Evolutionary conservation across 1,140 invertebrate genomes (phyloP), one percentile per base, ranked within the genome.

Genomic region (Himalopsyche phryganea): DNA sequence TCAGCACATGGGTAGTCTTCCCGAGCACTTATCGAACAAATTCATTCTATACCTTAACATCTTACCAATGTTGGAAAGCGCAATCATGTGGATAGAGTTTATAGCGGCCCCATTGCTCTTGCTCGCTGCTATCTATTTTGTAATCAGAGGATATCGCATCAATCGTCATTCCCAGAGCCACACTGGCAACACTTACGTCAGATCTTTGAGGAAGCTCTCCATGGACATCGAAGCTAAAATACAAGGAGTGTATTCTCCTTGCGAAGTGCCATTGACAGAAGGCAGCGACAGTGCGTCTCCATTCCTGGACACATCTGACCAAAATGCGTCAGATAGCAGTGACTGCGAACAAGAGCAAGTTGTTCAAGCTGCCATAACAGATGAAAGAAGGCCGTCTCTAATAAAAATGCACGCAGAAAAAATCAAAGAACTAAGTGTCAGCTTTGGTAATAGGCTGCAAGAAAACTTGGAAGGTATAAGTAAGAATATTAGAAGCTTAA

Each of bases 11-110:
- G 76, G 82, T 53, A 71, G 77, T 6, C 71, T 92, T 2, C 85
- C 89, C 1, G 69, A 80, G 1, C 66, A 58, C 0, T 69, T 91
- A 65, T 76, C 80, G 20, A 71, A 75, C 3, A 81, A 81, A n/a
- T 90, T 92, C 68, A 80, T 81, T 60, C 67, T 91, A 0, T 90
- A 90, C 59, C 67, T 91, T 1, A 86, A 87, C 52, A 73, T 87
- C 1, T 65, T 88, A 5, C 88, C 89, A 2, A 55, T 81, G 0
- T 68, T 82, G 0, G 81, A 86, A 67, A 70, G 77, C 13, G 66
- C 78, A 0, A 67, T 78, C 0, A 83, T 81, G 65, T 89, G 87
- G 69, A 48, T 77, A 0, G 68, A 82, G 0, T 80, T 90, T 17
- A 15, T 82, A 0, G 53, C 77, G 4, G 86, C 86, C 1, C 58